phyloP scores from a whole-genome alignment of 2,113 vertebrate species.

The Leptosomus discolor region DNA sequence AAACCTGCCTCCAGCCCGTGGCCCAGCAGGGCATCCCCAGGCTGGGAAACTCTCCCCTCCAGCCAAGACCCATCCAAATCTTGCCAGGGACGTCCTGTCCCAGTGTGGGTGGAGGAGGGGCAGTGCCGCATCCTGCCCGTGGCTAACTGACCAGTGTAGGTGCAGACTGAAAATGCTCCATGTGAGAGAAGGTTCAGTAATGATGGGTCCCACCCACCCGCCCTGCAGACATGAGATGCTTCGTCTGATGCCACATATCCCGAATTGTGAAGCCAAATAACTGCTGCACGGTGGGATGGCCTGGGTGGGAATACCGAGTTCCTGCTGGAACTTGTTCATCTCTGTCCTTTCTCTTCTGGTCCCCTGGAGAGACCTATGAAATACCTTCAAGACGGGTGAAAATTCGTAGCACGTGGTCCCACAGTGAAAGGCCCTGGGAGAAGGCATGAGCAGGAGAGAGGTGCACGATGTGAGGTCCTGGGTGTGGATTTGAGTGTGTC shows the following conservation, averaged over 20 bases:
- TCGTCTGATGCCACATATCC: rapidly evolving
- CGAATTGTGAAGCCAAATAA: not conserved
- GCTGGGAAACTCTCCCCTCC: not conserved
- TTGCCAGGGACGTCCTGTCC: not conserved
- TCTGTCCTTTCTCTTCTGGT: not conserved
- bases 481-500: not conserved
- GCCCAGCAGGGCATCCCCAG: not conserved
- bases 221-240: rapidly evolving
- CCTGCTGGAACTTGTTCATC: not conserved
- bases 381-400: not conserved
- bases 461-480: not conserved
- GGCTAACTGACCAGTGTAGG: not conserved
- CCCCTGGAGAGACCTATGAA: not conserved
- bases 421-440: rapidly evolving
- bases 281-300: not conserved
- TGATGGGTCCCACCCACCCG: rapidly evolving
- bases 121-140: rapidly evolving
- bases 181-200: rapidly evolving
- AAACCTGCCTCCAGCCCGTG: not conserved
- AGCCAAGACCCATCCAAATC: not conserved
- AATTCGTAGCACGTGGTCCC: not conserved
- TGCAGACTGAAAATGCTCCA: not conserved
- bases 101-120: rapidly evolving
- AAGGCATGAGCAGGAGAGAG: rapidly evolving
- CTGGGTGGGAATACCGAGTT: rapidly evolving